Evolutionary conservation across 2,888 invertebrate genomes (phyloP).

Genomic region (Calameuta pallipes): DNA sequence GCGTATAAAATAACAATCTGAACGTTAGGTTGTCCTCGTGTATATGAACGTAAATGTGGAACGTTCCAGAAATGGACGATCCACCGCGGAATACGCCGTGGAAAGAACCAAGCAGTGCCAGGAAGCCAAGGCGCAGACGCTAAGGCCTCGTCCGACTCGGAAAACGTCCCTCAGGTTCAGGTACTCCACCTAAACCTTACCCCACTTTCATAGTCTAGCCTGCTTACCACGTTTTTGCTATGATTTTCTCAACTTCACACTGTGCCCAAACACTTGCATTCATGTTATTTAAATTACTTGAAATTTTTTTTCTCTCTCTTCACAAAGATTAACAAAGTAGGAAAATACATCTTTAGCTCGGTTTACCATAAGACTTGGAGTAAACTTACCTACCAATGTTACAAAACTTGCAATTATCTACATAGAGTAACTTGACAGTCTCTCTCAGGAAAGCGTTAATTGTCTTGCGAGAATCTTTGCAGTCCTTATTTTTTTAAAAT

Average conservation of each 20-base stretch:
- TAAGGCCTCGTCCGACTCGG: conserved; percentile 64
- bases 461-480: not conserved
- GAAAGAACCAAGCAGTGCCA: conserved; percentile 67
- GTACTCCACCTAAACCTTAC: conserved; percentile 63
- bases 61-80: conserved; percentile 82
- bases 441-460: not conserved
- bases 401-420: not conserved
- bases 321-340: not conserved
- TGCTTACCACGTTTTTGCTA: conserved; percentile 47
- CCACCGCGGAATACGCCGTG: conserved; percentile 83
- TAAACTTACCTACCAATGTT: not conserved
- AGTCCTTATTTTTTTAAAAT: not conserved
- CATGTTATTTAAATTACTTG: not conserved
- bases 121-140: conserved; percentile 63
- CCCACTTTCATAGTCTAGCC: conserved; percentile 48
- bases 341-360: not conserved
- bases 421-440: not conserved
- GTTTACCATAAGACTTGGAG: not conserved
- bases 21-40: conserved; percentile 29
- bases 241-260: conserved; percentile 28
- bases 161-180: conserved; percentile 65
- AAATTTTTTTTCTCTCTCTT: not conserved
- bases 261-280: not conserved
- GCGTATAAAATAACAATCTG: conserved; percentile 8
- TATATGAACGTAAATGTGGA: conserved; percentile 59